Evolutionary conservation across 2,797 vertebrate species (phyloP), one percentile per base, ranked within the genome.

Genomic region (Enteromius radiatus): DNA sequence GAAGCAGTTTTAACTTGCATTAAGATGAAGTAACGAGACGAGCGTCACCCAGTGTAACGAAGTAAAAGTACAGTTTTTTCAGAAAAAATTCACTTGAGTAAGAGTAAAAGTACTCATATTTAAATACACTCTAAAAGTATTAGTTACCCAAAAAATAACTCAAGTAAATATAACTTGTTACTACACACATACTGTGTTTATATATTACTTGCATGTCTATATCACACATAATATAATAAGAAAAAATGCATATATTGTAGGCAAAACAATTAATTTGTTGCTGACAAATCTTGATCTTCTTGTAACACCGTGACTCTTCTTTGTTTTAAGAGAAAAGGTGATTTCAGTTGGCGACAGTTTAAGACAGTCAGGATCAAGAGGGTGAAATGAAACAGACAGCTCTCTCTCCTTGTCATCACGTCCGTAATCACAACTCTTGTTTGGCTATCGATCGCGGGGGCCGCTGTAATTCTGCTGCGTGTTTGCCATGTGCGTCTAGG

Each of bases 341-440:
- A 69, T 59, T 54, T 61, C 47, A 21, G 21, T 4, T 26, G 47
- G n/a, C 1, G 38, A 56, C 67, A 61, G 38, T 70, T 70, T 33
- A 23, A 4, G 17, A 49, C 59, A 70, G 4, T n/a, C 41, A 3
- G 15, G 69, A 73, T 23, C 69, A 49, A 41, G 21, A 73, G 8
- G 69, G 79, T 73, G 21, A 73, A 84, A 89, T 89, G 87, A 91
- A 73, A 70, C 70, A 79, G 81, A 78, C 83, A 89, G 75, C 88
- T 90, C 89, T 84, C 87, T 78, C 80, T 82, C 65, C 84, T 87
- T 85, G 87, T 88, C 85, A 90, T 92, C 84, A 87, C 85, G 75
- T 88, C 90, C 76, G 87, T 91, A 90, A 92, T 92, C 69, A 89
- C 91, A 92, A 93, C 89, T 92, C 91, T 91, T 90, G 89, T 91